phyloP scores from a whole-genome alignment of 2,888 invertebrate species.

The Lagria hirta region DNA sequence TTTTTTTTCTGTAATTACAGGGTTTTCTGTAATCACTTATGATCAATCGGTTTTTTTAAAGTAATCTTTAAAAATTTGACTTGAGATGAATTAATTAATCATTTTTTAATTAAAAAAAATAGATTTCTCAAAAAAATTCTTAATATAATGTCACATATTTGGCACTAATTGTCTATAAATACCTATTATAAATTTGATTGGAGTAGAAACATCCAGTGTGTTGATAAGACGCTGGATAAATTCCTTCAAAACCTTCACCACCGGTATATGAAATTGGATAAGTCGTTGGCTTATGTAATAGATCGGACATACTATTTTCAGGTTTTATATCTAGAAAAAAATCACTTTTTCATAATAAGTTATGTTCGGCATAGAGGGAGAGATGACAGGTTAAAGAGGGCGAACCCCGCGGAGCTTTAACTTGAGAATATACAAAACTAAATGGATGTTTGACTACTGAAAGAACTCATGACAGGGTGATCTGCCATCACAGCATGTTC shows the following conservation, averaged over 20 bases:
- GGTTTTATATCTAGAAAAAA: slow-evolving; percentile 45
- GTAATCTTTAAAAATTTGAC: too few relatives aligned
- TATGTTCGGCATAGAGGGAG: slow-evolving; percentile 18
- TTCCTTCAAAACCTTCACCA: slow-evolving; percentile 46
- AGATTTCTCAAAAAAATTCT: too few relatives aligned
- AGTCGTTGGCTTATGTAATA: slow-evolving; percentile 41
- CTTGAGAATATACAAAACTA: slow-evolving; percentile 44
- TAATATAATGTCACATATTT: too few relatives aligned
- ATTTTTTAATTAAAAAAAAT: too few relatives aligned
- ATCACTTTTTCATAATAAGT: slow-evolving; percentile 13
- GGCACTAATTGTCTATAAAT: slow-evolving; percentile 8
- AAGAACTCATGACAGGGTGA: slow-evolving; percentile 46
- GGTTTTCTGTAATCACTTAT: too few relatives aligned
- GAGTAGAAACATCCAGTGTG: slow-evolving; percentile 48
- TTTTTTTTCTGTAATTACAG: too few relatives aligned
- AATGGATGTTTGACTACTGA: slow-evolving; percentile 45
- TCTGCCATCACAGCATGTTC: slow-evolving; percentile 45
- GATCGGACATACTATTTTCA: slow-evolving; percentile 43
- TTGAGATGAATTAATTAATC: too few relatives aligned
- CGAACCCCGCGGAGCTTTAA: slow-evolving; percentile 40
- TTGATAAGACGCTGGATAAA: slow-evolving; percentile 44
- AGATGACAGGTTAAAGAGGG: slow-evolving; percentile 37
- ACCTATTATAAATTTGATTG: slow-evolving; percentile 46
- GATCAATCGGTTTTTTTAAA: slow-evolving; percentile 15
- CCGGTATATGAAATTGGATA: slow-evolving; percentile 35